Conservation (phyloP, 2,113 vertebrate genomes). For the Nanorana parkeri region DNA sequence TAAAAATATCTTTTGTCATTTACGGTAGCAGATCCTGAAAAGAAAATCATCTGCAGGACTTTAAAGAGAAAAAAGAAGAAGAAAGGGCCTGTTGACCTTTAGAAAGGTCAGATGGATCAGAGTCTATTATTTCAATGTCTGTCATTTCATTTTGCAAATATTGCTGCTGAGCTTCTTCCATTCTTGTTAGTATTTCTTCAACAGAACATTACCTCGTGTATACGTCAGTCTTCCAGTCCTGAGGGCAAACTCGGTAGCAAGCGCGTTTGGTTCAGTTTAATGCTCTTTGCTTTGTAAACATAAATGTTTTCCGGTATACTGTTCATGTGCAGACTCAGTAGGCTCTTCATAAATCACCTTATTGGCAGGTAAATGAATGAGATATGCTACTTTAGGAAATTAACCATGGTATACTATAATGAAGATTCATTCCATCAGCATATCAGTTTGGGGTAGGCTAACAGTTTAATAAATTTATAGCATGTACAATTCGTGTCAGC, state of each 20-base stretch:
- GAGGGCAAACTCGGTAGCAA: not conserved
- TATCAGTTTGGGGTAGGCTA: no score
- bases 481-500: no score
- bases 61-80: not conserved
- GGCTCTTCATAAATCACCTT: not conserved
- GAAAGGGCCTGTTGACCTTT: slow-evolving; percentile 22
- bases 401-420: no score
- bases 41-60: slow-evolving; percentile 12
- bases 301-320: not conserved
- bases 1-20: slow-evolving; percentile 16
- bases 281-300: not conserved
- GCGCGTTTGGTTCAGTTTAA: not conserved
- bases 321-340: not conserved
- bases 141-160: slow-evolving; percentile 35
- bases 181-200: slow-evolving; percentile 3
- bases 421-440: no score
- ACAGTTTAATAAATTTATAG: no score
- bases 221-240: slow-evolving; percentile 22
- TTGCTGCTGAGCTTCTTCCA: slow-evolving; percentile 8
- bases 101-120: slow-evolving; percentile 37
- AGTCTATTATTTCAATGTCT: slow-evolving; percentile 40
- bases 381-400: not conserved
- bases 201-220: slow-evolving; percentile 1
- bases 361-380: not conserved
- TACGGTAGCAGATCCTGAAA: slow-evolving; percentile 26